Percentiles rank a stretch among this genome's conserved stretches.
These are phyloP conservation scores for Catostomus latipinnis DNA, from an alignment of 2,797 vertebrate genomes.

Conservation along the genomic window DNA sequence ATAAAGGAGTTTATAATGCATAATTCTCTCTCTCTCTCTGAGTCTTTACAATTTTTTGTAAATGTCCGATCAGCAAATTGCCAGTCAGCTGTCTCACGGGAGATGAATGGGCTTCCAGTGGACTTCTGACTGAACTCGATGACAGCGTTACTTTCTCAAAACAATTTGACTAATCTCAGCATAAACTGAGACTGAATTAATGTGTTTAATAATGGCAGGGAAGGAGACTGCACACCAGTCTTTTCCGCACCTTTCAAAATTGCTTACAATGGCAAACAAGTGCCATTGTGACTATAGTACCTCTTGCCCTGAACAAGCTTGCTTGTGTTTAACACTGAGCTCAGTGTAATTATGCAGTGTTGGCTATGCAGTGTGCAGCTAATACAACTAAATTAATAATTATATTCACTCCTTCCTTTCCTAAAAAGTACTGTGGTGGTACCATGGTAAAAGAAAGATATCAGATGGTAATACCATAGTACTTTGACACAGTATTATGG, in stretches of 20 bases:
- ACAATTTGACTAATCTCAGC: slow-evolving; percentile 52
- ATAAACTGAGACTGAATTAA: slow-evolving; percentile 30
- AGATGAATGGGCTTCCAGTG: slow-evolving; percentile 51
- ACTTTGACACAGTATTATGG: neutral
- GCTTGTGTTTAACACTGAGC: neutral
- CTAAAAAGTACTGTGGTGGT: neutral
- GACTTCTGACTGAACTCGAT: slow-evolving; percentile 41
- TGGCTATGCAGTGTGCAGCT: neutral
- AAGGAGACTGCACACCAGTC: neutral
- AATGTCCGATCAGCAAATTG: slow-evolving; percentile 38
- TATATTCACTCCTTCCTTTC: neutral
- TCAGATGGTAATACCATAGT: neutral
- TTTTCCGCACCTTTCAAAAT: neutral
- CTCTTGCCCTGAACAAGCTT: neutral
- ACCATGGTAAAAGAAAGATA: too few species aligned
- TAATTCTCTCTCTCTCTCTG: neutral
- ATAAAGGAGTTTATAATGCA: too few species aligned
- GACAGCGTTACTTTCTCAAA: slow-evolving; percentile 47
- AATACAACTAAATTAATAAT: neutral
- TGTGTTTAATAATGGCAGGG: slow-evolving; percentile 25
- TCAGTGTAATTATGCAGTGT: slow-evolving; percentile 4
- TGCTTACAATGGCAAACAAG: neutral
- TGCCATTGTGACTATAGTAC: neutral
- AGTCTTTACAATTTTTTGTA: slow-evolving; percentile 12
- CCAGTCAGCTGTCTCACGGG: slow-evolving; percentile 1